These are phyloP conservation scores for Julus scanicus DNA, from an alignment of 2,888 invertebrate genomes.

Conservation along the genomic window DNA sequence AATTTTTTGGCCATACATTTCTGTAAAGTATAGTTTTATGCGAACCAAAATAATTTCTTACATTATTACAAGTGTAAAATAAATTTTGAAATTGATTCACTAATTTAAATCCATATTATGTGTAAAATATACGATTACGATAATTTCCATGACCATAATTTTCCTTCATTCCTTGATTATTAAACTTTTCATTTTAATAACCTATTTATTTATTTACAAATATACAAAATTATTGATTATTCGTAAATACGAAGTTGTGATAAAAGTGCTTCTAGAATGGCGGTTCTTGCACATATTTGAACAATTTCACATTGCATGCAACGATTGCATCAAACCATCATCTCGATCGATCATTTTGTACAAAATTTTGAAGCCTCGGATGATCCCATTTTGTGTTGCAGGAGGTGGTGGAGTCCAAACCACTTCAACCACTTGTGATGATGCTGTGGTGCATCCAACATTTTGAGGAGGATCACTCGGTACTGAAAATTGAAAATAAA, in stretches of 20 bases:
- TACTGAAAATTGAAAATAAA: constrained; percentile 61
- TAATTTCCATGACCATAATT: no score
- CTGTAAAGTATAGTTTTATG: no score
- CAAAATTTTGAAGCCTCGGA: constrained; percentile 86
- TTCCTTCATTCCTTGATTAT: no score
- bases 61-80: no score
- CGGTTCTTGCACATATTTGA: not conserved
- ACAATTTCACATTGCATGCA: constrained; percentile 28
- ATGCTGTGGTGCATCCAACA: constrained; percentile 90
- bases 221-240: no score
- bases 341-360: constrained; percentile 55
- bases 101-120: no score
- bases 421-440: constrained; percentile 92
- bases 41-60: no score
- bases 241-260: not conserved
- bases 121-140: no score
- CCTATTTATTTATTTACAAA: no score
- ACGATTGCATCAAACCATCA: constrained; percentile 51
- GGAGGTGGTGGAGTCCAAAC: constrained; percentile 95
- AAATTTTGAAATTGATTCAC: no score
- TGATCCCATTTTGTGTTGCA: constrained; percentile 91
- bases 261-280: not conserved
- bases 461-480: constrained; percentile 78
- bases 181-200: no score
- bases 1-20: no score